Base-by-base conservation (phyloP, 2,113 vertebrate species). In the Semnornis frantzii region DNA sequence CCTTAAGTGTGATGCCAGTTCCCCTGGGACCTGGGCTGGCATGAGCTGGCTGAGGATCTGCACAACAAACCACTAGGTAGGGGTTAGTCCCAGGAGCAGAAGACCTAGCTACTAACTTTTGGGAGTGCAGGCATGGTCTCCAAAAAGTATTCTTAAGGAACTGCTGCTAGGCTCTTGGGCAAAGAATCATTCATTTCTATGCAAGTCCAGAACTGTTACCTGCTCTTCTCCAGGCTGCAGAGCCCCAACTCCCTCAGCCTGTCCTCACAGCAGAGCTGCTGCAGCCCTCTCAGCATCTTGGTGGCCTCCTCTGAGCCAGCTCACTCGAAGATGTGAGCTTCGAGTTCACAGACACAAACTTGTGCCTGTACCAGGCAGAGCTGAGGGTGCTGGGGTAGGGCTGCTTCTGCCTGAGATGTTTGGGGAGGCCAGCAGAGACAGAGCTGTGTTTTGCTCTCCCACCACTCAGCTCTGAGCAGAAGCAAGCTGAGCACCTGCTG, bases 361-460 rank as follows among this genome's bases (percentile, higher is more conserved):
- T 72, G 13, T 23, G 23, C 70, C 57, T 42, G 71, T 73, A 94
- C 34, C 57, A 34, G 3, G 8, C 5, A 46, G 46, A 89, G 52
- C 55, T 8, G 1, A 89, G 66, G n/a, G 11, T 68, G 42, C 19
- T 80, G 59, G 0, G 0, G 13, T 59, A 77, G 60, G 4, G 4
- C 54, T 19, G 10, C 25, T 66, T 84, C 63, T 85, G 81, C 20
- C 27, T 0, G 0, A 15, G 33, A 5, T 42, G n/a, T 44, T 55
- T 64, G 58, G 58, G 21, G 59, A 63, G 21, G 60, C n/a, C 59
- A 52, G 31, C 31, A 75, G 76, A 52, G 16, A 2, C 1, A 52
- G 54, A 58, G 27, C 48, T 65, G 28, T 44, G 23, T 78, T 68
- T 60, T 44, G 37, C 85, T 37, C 62, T 78, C 3, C 59, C 17